Evolutionary conservation across 2,888 invertebrate species (phyloP).

Genomic region (Chromoteleia sp.): DNA sequence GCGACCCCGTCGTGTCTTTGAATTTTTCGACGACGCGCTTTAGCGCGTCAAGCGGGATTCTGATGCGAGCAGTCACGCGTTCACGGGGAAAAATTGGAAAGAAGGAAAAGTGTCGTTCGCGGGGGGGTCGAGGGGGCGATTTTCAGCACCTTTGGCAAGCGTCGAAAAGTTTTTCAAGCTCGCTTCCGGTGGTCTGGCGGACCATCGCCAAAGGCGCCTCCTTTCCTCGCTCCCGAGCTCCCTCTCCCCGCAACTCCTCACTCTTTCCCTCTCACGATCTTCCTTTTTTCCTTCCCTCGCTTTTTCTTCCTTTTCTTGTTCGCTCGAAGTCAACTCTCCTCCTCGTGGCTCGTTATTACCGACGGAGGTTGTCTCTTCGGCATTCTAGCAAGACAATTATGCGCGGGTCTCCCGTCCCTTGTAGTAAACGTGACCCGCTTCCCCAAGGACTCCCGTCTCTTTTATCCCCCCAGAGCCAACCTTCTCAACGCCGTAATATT

Average conservation of each 20-base stretch:
- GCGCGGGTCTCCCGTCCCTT: conserved; percentile 55
- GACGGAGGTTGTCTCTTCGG: conserved; percentile 67
- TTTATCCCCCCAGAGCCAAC: conserved; percentile 65
- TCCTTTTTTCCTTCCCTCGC: background rate
- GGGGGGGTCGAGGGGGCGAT: conserved; percentile 17
- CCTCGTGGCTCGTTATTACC: conserved; percentile 67
- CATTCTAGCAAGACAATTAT: conserved; percentile 72
- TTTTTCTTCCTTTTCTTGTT: conserved; percentile 18
- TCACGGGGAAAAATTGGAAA: conserved; percentile 59
- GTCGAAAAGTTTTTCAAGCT: conserved; percentile 49
- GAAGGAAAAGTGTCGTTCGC: conserved; percentile 30
- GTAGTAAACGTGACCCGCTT: conserved; percentile 73
- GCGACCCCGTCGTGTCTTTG: background rate
- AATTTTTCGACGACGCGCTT: background rate
- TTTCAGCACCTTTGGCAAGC: conserved; percentile 42
- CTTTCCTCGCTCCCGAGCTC: background rate
- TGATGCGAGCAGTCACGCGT: conserved; percentile 39
- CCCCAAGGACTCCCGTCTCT: conserved; percentile 69
- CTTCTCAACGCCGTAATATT: conserved; percentile 61
- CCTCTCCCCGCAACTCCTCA: no score
- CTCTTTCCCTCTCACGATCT: background rate
- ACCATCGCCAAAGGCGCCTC: conserved; percentile 18
- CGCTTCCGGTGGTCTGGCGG: conserved; percentile 40
- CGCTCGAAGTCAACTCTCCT: conserved; percentile 27
- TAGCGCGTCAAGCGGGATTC: background rate